Percentiles rank a stretch among this genome's conserved stretches.
Conservation (phyloP, 2,888 invertebrate species). For the Watsonalla cultraria region DNA sequence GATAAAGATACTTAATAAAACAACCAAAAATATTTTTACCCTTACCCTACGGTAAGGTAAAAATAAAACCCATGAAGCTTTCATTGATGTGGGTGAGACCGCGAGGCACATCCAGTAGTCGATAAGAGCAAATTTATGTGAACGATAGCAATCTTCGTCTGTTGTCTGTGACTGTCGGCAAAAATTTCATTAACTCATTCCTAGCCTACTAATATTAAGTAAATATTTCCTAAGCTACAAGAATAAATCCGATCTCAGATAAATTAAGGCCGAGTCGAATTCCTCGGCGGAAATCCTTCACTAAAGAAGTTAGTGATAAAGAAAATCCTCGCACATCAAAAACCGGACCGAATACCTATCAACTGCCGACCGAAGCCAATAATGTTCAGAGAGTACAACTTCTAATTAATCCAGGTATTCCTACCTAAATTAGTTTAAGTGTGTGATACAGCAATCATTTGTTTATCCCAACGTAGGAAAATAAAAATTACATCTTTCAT, state of each 20-base stretch:
- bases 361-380: conserved; percentile 20
- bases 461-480: background rate
- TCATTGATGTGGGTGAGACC: too few relatives aligned
- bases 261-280: conserved; percentile 40
- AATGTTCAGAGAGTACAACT: conserved; percentile 46
- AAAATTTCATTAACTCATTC: background rate
- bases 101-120: too few relatives aligned
- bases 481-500: conserved; percentile 5
- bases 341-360: conserved; percentile 9
- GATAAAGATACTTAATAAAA: too few relatives aligned
- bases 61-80: too few relatives aligned
- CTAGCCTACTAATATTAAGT: background rate
- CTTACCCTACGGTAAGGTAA: too few relatives aligned
- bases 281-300: conserved; percentile 29
- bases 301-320: conserved; percentile 13
- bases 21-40: too few relatives aligned
- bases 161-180: background rate
- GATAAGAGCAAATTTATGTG: too few relatives aligned
- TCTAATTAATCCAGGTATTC: conserved; percentile 40
- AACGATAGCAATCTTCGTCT: too few relatives aligned
- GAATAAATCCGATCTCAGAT: conserved; percentile 3
- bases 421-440: background rate
- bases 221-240: background rate
- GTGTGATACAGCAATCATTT: background rate
- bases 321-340: conserved; percentile 4